phyloP scores from a whole-genome alignment of 2,113 vertebrate species.

The Pelodiscus sinensis region DNA sequence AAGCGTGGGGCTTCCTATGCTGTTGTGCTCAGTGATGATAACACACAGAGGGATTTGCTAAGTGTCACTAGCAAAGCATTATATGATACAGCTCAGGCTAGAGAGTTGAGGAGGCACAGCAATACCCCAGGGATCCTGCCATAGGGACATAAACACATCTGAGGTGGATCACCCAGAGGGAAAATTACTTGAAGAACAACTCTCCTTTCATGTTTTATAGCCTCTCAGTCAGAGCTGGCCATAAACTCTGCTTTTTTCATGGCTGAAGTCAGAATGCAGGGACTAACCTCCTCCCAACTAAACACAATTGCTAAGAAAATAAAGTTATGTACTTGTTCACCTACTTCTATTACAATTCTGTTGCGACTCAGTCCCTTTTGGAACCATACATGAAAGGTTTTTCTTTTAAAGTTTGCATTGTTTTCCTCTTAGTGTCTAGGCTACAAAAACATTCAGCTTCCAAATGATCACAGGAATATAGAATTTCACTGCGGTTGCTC shows the following conservation, averaged over 20 bases:
- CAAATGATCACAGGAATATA: background rate
- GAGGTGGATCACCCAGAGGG: background rate
- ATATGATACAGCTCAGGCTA: too few relatives aligned
- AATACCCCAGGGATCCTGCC: too few relatives aligned
- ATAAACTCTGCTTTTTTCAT: background rate
- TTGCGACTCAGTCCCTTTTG: background rate
- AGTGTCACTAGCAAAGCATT: too few relatives aligned
- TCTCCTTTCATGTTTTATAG: background rate
- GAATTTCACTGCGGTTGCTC: background rate
- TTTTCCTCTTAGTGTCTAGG: background rate
- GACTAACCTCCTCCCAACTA: background rate
- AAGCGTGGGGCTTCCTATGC: too few relatives aligned
- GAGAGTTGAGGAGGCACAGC: too few relatives aligned
- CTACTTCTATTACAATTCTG: background rate
- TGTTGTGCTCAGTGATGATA: too few relatives aligned
- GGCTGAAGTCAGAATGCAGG: background rate
- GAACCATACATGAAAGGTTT: background rate
- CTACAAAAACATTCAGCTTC: background rate
- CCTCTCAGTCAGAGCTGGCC: background rate
- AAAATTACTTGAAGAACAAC: background rate
- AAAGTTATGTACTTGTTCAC: background rate
- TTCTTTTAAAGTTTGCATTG: background rate
- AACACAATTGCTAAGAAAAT: background rate
- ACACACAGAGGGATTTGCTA: too few relatives aligned
- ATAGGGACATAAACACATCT: background rate